Base-by-base conservation (phyloP, 2,888 invertebrate genomes). In the Trachelus troglodyta region DNA sequence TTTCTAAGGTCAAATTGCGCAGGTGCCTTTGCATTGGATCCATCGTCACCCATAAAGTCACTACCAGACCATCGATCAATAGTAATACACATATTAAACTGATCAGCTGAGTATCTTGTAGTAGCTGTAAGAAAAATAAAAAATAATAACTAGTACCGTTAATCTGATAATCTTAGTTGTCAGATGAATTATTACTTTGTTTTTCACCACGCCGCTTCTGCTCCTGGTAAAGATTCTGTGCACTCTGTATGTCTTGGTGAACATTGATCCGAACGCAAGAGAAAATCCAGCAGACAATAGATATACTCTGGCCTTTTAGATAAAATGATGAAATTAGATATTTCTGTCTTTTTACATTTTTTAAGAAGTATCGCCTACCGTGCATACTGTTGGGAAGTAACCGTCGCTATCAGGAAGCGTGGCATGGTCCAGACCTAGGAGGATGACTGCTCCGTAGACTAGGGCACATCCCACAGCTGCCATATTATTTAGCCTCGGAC, bases 221-320 rank as follows among this genome's bases (percentile, higher is more conserved):
- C 96, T 95, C 85, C 96, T 93, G 79, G 97, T 96, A 92, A 98
- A 98, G 91, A 98, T 97, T 87, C 97, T 94, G 92, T 98, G 97
- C 23, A 98, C 97, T 76, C 98, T 92, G 92, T 98, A 98, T 0
- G 98, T 98, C 92, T 98, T 98, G 4, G 97, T 97, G 90, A 98
- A 98, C 96, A 98, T 98, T 33, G 98, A 97, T 68, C 98, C 98
- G 89, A 98, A 98, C 1, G 98, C 96, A 84, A 98, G 91, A 0
- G 98, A 97, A 91, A 98, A 98, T 37, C 98, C 98, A 74, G 97
- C 96, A 3, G 97, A 97, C 75, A 98, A 93, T 76, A 98, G 93
- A 92, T 97, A 98, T 31, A 97, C 97, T 87, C 97, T 94, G 75
- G 96, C 95, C 98, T 98, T 15, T 40, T 40, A 40, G 6, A 15